Evolutionary conservation across 92 coral and sea anemone genomes (phyloP).

Genomic region (Palythoa grandis): DNA sequence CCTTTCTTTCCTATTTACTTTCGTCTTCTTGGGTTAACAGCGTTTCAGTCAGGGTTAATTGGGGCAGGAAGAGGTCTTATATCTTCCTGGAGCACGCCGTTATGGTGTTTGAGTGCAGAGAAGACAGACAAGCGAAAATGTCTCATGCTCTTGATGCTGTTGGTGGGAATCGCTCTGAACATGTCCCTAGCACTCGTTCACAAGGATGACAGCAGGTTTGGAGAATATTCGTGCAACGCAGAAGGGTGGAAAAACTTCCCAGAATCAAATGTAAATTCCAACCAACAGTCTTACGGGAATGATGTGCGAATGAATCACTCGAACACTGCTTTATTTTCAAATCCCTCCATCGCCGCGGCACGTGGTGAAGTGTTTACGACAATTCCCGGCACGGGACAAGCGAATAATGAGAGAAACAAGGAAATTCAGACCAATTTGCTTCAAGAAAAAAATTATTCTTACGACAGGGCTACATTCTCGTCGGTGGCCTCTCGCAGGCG

Average conservation of each 20-base stretch:
- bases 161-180: conserved; percentile 70
- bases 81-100: conserved; percentile 83
- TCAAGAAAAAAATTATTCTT: conserved; percentile 11
- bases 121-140: conserved; percentile 75
- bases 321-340: background rate
- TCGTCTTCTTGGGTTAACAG: conserved; percentile 92
- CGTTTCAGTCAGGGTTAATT: conserved; percentile 87
- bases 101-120: conserved; percentile 71
- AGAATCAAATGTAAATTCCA: background rate
- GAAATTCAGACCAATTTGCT: background rate
- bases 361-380: background rate
- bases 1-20: conserved; percentile 97
- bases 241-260: background rate
- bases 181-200: conserved; percentile 73
- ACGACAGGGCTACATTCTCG: background rate
- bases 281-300: conserved; percentile 16
- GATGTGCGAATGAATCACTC: background rate
- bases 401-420: background rate
- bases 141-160: conserved; percentile 60
- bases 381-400: conserved; percentile 11
- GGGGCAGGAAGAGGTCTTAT: conserved; percentile 76
- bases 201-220: conserved; percentile 55
- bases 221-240: conserved; percentile 56
- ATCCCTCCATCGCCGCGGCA: background rate
- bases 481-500: conserved; percentile 1